Evolutionary conservation across 2,797 vertebrate species (phyloP).

Genomic region (Leuciscus waleckii): DNA sequence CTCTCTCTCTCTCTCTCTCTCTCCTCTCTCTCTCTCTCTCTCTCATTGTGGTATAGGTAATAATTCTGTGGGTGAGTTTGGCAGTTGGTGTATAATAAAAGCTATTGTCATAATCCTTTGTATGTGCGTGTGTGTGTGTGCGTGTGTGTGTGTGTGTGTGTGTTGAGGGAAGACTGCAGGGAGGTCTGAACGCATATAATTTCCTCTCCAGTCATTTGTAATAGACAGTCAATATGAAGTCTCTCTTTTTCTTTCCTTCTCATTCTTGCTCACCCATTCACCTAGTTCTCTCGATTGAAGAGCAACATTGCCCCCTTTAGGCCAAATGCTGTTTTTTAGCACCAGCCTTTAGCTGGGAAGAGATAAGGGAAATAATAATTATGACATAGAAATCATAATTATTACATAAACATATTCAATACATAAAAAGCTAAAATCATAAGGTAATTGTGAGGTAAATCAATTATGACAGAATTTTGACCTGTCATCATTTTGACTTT

Average conservation of each 20-base stretch:
- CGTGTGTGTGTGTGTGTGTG: constrained; percentile 36
- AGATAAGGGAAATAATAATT: neutral
- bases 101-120: constrained; percentile 29
- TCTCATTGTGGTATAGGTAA: constrained; percentile 42
- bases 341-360: neutral
- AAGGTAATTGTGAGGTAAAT: neutral
- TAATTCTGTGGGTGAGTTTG: constrained; percentile 40
- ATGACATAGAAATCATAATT: neutral
- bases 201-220: constrained; percentile 56
- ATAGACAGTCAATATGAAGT: constrained; percentile 56
- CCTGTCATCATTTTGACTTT: neutral
- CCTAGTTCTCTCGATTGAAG: constrained; percentile 33
- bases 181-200: constrained; percentile 50
- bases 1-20: too few relatives aligned
- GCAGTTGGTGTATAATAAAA: constrained; percentile 41
- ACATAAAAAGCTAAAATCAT: neutral
- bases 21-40: neutral
- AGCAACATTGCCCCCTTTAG: constrained; percentile 64
- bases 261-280: constrained; percentile 22
- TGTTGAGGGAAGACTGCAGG: constrained; percentile 30
- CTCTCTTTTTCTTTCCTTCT: constrained; percentile 32
- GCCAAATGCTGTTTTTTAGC: neutral
- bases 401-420: neutral
- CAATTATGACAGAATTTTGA: neutral
- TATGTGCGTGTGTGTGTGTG: constrained; percentile 7